Evolutionary conservation across 2,113 vertebrate genomes (phyloP).

Genomic region (Trochalopteron elliotii): DNA sequence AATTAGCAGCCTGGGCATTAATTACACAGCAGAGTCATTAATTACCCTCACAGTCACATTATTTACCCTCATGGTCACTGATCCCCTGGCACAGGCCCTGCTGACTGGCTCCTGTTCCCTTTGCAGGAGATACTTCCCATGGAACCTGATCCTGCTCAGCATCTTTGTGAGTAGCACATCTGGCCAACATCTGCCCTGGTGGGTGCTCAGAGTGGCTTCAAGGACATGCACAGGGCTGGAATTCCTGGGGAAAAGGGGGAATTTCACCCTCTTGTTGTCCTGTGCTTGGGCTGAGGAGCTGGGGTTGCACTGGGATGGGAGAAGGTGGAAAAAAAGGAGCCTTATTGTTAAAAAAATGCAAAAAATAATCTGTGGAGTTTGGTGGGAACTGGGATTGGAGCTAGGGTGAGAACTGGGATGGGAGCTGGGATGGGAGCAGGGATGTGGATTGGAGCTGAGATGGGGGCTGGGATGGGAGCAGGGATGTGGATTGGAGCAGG

Average conservation of each 20-base stretch:
- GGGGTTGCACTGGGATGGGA: background rate
- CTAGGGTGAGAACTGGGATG: background rate
- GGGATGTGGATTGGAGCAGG: too few relatives aligned
- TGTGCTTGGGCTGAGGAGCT: background rate
- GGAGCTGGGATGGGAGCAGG: too few relatives aligned
- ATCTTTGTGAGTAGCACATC: conserved; percentile 86
- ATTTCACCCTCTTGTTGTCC: background rate
- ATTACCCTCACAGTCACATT: background rate
- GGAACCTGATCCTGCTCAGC: conserved; percentile 90
- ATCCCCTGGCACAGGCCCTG: background rate
- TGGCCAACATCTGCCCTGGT: background rate
- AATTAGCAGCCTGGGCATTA: background rate
- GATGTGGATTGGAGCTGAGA: too few relatives aligned
- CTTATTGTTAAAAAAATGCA: background rate
- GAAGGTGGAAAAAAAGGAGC: background rate
- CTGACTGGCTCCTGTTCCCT: background rate
- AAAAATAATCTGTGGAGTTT: background rate
- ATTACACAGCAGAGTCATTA: background rate
- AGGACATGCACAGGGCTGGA: background rate
- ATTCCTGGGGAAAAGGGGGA: background rate
- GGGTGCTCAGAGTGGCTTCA: background rate
- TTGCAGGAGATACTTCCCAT: conserved; percentile 91
- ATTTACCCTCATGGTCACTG: background rate
- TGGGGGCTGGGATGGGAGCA: too few relatives aligned
- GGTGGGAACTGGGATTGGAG: background rate